Evolutionary conservation across 1,140 invertebrate genomes (phyloP), one percentile per base, ranked within the genome.

Genomic region (Dinoponera quadriceps): DNA sequence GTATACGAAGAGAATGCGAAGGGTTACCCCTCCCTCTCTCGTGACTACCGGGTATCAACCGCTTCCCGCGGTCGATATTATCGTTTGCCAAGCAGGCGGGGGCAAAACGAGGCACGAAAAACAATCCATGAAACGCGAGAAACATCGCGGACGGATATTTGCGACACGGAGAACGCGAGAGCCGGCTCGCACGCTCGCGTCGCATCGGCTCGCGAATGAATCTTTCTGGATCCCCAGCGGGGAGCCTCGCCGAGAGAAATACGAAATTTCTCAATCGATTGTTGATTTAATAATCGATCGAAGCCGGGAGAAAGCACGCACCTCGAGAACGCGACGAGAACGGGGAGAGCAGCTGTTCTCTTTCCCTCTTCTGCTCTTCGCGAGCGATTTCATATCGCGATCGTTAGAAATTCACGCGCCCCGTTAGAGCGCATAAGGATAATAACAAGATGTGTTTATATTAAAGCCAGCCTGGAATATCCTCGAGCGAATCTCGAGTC

Each of bases 21-120:
- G 75, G 51, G 44, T 57, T 77, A 44, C 0, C 38, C 38, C 72
- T 18, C 57, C 44, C 22, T 25, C 29, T 65, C 62, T 75, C 73
- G 82, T 83, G 60, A 78, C 62, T 78, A 27, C 51, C 33, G 62
- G 62, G 85, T 84, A 80, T 69, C 65, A 83, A 87, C 86, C 55
- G 80, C 75, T 81, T 44, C 57, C 59, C 48, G 59, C 85, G 87
- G 85, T 88, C 85, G 86, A 87, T 88, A 88, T 88, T 88, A 88
- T 85, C 71, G 75, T 85, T 88, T 82, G 81, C 55, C 69, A 82
- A 48, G 78, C 71, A 69, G 33, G n/a, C n/a, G n/a, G 69, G 55
- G 60, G 55, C 74, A 83, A 83, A 83, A 86, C 60, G 57, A 78
- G 75, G 44, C 69, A 71, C 65, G 65, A 71, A 71, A 80, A 80